phyloP scores from a whole-genome alignment of 2,113 vertebrate species.

The Sceloporus undulatus region DNA sequence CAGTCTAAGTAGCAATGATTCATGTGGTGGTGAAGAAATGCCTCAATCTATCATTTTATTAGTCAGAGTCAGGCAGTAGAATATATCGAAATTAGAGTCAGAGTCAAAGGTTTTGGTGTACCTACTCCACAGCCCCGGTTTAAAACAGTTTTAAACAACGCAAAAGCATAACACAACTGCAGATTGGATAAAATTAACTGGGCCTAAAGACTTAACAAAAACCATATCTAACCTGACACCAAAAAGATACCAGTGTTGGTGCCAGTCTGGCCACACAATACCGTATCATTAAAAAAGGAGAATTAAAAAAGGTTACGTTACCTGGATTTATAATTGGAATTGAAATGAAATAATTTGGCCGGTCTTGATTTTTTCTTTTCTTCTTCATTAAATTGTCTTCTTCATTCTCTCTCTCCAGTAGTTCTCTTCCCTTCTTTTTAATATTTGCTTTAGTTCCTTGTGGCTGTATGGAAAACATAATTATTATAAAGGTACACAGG shows the following conservation, averaged over 20 bases:
- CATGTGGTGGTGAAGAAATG: too few relatives aligned
- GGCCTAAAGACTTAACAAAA: too few relatives aligned
- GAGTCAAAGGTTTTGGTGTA: too few relatives aligned
- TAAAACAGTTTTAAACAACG: too few relatives aligned
- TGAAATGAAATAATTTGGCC: constrained; percentile 95
- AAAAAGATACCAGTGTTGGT: not conserved
- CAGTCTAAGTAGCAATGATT: too few relatives aligned
- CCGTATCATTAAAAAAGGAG: not conserved
- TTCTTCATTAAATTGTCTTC: constrained; percentile 81
- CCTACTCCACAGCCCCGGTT: too few relatives aligned
- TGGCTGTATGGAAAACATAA: constrained; percentile 73
- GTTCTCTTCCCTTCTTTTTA: constrained; percentile 85
- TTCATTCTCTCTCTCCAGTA: constrained; percentile 75
- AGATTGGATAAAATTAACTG: too few relatives aligned
- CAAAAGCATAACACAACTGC: too few relatives aligned
- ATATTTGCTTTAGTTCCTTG: constrained; percentile 61
- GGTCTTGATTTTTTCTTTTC: constrained; percentile 78
- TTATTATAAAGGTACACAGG: not conserved
- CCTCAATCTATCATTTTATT: too few relatives aligned
- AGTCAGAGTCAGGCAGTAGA: too few relatives aligned
- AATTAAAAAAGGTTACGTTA: constrained; percentile 58
- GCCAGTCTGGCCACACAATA: constrained; percentile 20
- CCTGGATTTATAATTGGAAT: constrained; percentile 89
- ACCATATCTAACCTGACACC: too few relatives aligned
- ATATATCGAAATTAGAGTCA: too few relatives aligned